Evolutionary conservation across 1,140 invertebrate species (phyloP), one percentile per base, ranked within the genome.

Genomic region (Hestina assimilis): DNA sequence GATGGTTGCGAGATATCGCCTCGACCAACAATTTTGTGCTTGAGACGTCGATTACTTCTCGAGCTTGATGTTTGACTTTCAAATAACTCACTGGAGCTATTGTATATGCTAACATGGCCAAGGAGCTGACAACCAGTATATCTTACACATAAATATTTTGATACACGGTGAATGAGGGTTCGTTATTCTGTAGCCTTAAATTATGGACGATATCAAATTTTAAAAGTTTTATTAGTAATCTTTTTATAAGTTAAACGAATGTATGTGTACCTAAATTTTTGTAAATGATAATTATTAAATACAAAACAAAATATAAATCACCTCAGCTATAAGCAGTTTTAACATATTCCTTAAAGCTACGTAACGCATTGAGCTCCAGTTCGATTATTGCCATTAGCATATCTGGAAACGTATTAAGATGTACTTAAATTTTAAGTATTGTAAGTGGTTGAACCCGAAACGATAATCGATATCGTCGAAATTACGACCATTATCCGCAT

Each of bases 31-130:
- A 74, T 76, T 72, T 72, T 60, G 79, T 78, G 72, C 69, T 82
- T 79, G 75, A 82, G 75, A 79, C 69, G 74, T 81, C 77, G 75
- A 84, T 84, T 83, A 79, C 79, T 68, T 54, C 55, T 54, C 61
- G 38, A 69, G 46, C 45, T 56, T 69, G 66, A 72, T 79, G 69
- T 72, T 84, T 79, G 77, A 81, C 74, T 82, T 84, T 81, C 74
- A 81, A 84, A 81, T 84, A 73, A 65, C 66, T 65, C 53, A 64
- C 54, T 42, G 62, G 50, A 62, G 53, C 68, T 69, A 69, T 79
- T 83, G 78, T 81, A 76, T 78, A 80, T 81, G 61, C 65, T 55
- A 62, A 60, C 62, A 61, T 61, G 63, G 52, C 58, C 69, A 68
- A 65, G 53, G 61, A 61, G 58, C 65, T 75, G 72, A 77, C 74